Evolutionary conservation across 2,888 invertebrate species (phyloP).

Genomic region (Cantharis flavilabris): DNA sequence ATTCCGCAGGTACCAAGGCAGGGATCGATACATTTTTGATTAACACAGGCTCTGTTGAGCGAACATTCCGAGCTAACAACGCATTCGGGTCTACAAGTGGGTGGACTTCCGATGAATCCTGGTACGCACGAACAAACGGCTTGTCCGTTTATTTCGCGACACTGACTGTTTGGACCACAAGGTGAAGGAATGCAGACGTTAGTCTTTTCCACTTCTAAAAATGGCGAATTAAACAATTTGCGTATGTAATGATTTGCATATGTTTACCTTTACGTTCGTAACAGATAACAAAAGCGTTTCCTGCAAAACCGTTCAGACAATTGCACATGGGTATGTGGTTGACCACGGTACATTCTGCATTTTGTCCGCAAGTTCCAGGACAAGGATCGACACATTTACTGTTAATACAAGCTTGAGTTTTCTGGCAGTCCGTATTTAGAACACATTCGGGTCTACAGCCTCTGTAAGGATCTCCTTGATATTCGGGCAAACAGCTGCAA

Average conservation of each 20-base stretch:
- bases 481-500: constrained; percentile 54
- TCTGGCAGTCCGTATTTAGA: constrained; percentile 55
- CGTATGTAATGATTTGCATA: background rate
- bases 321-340: constrained; percentile 55
- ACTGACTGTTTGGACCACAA: constrained; percentile 61
- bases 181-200: constrained; percentile 74
- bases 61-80: constrained; percentile 58
- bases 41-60: constrained; percentile 56
- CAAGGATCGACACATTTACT: constrained; percentile 59
- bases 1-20: constrained; percentile 61
- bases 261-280: constrained; percentile 6
- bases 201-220: constrained; percentile 37
- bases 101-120: constrained; percentile 59
- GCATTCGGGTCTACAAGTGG: constrained; percentile 61
- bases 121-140: constrained; percentile 61
- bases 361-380: constrained; percentile 58
- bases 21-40: constrained; percentile 61
- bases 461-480: constrained; percentile 56
- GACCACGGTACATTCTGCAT: constrained; percentile 56
- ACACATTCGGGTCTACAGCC: constrained; percentile 59
- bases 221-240: constrained; percentile 54
- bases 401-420: constrained; percentile 54
- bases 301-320: constrained; percentile 42
- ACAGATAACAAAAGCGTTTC: constrained; percentile 41
- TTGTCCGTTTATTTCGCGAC: constrained; percentile 62